Conservation (phyloP, 2,888 invertebrate species). For the Diabrotica balteata region DNA sequence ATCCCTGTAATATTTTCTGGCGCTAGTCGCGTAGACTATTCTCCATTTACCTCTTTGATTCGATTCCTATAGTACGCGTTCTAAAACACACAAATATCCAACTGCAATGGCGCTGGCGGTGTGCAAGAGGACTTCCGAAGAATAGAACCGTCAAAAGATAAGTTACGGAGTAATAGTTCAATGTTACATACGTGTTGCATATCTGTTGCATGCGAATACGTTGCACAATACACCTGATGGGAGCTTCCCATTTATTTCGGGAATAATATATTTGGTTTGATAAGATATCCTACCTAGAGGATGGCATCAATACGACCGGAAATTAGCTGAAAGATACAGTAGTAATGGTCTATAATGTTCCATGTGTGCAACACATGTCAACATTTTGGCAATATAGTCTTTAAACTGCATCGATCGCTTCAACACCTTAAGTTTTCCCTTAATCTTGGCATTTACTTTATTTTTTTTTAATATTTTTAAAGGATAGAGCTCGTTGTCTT, state of each 20-base stretch:
- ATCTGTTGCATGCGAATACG: constrained; percentile 8
- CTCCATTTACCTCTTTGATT: constrained; percentile 36
- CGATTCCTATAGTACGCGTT: constrained; percentile 26
- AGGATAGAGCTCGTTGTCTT: no score
- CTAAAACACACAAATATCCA: constrained; percentile 38
- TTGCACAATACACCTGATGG: constrained; percentile 18
- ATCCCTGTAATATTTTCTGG: neutral
- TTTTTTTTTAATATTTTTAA: no score
- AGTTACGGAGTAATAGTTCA: constrained; percentile 13
- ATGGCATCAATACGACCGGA: no score
- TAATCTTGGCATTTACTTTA: no score
- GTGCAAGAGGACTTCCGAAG: constrained; percentile 4
- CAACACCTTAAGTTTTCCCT: no score
- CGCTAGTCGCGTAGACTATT: neutral
- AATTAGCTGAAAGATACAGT: no score
- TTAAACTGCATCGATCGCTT: no score
- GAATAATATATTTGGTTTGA: constrained; percentile 28
- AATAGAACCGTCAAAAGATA: constrained; percentile 18
- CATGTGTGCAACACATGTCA: no score
- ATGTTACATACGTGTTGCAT: constrained; percentile 13
- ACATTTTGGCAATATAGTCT: no score
- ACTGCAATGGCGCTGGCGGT: constrained; percentile 1
- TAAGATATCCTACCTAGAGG: neutral
- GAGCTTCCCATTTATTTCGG: constrained; percentile 23
- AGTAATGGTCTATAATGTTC: no score